phyloP scores from a whole-genome alignment of 92 coral and sea anemone species.

The Isaurus tuberculatus region DNA sequence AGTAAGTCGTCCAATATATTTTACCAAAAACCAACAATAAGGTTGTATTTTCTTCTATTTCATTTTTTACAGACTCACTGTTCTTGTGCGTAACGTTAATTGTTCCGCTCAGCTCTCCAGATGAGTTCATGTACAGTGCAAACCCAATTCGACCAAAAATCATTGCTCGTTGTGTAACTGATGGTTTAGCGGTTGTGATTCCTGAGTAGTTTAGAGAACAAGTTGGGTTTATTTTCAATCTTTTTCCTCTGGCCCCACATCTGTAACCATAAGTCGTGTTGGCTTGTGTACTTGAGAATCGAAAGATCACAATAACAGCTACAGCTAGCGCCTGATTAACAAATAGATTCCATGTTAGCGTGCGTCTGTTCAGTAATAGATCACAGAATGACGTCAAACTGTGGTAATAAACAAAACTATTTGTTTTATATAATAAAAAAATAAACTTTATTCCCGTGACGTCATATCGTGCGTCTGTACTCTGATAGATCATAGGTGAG shows the following conservation, averaged over 20 bases:
- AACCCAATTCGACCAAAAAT: constrained; percentile 29
- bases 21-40: too few relatives aligned
- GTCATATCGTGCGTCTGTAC: too few relatives aligned
- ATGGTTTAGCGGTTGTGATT: constrained; percentile 12
- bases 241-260: constrained; percentile 21
- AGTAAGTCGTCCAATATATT: too few relatives aligned
- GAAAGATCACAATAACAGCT: constrained; percentile 5
- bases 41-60: not conserved
- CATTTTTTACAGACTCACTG: not conserved
- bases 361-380: too few relatives aligned
- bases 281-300: constrained; percentile 12
- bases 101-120: constrained; percentile 29
- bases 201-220: constrained; percentile 27
- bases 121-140: constrained; percentile 14
- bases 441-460: too few relatives aligned
- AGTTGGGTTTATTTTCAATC: constrained; percentile 4
- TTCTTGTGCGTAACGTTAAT: not conserved
- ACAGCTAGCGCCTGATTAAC: not conserved
- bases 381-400: too few relatives aligned
- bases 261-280: not conserved
- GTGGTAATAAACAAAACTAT: too few relatives aligned
- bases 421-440: too few relatives aligned
- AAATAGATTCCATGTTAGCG: too few relatives aligned
- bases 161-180: constrained; percentile 18
- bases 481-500: too few relatives aligned